Evolutionary conservation across 2,113 vertebrate species (phyloP).

Genomic region (Gasterosteus aculeatus): DNA sequence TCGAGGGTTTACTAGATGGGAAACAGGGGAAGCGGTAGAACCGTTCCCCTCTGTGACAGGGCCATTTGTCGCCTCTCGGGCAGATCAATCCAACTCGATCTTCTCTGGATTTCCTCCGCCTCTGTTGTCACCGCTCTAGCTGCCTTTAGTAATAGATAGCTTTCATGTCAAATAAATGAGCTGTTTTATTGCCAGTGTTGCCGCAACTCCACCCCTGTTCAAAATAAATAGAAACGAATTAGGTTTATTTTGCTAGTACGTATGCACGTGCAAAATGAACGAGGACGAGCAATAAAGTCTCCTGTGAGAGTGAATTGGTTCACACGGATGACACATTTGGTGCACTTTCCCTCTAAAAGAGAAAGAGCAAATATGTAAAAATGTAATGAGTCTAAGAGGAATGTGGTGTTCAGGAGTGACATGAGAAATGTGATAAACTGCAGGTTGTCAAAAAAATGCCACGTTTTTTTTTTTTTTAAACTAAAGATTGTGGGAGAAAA

Average conservation of each 20-base stretch:
- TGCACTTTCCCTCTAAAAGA: conserved; percentile 61
- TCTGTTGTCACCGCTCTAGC: conserved; percentile 65
- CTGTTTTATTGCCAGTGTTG: conserved; percentile 52
- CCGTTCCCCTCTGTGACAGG: conserved; percentile 59
- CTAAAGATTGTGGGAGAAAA: background rate
- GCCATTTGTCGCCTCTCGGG: conserved; percentile 58
- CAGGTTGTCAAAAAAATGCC: conserved; percentile 34
- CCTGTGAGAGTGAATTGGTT: conserved; percentile 67
- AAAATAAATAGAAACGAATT: conserved; percentile 65
- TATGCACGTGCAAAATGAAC: conserved; percentile 48
- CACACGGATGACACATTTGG: conserved; percentile 64
- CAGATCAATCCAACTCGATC: conserved; percentile 71
- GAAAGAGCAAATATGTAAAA: conserved; percentile 66
- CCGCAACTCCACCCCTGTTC: conserved; percentile 40
- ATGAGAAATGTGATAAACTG: conserved; percentile 48
- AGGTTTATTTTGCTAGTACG: conserved; percentile 59
- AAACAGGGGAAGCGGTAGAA: conserved; percentile 47
- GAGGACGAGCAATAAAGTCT: conserved; percentile 56
- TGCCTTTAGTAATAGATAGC: conserved; percentile 74
- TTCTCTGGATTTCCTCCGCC: conserved; percentile 64
- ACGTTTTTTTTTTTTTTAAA: background rate
- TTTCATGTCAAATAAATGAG: conserved; percentile 74
- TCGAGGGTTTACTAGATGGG: conserved; percentile 34
- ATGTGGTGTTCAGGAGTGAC: conserved; percentile 65
- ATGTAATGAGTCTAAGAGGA: conserved; percentile 72